Percentiles rank a stretch among this genome's conserved stretches.
phyloP scores from a whole-genome alignment of 2,888 invertebrate species.

The Zonitis immaculata region DNA sequence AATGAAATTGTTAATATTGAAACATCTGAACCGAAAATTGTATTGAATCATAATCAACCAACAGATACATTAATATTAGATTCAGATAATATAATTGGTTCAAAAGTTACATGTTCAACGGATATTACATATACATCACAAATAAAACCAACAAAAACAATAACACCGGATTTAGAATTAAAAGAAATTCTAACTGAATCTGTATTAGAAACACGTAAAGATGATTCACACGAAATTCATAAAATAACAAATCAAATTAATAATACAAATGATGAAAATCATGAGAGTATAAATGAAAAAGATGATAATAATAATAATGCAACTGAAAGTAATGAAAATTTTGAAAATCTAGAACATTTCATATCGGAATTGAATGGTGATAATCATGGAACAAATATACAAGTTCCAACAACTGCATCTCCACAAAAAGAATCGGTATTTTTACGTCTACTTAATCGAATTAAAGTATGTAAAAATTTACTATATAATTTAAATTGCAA shows the following conservation, averaged over 20 bases:
- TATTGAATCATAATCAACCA: slow-evolving; percentile 6
- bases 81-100: slow-evolving; percentile 4
- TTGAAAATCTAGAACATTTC: slow-evolving; percentile 52
- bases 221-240: background rate
- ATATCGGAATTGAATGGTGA: slow-evolving; percentile 56
- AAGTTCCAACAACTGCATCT: slow-evolving; percentile 38
- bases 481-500: no score
- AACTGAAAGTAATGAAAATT: slow-evolving; percentile 34
- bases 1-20: slow-evolving; percentile 25
- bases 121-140: slow-evolving; percentile 30
- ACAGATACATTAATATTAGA: slow-evolving; percentile 22
- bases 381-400: slow-evolving; percentile 42
- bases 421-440: slow-evolving; percentile 87
- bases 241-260: background rate
- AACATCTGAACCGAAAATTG: slow-evolving; percentile 15
- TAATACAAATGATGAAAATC: background rate
- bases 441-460: slow-evolving; percentile 88
- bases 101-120: slow-evolving; percentile 27
- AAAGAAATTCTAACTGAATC: slow-evolving; percentile 5
- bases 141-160: slow-evolving; percentile 47
- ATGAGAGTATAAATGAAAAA: background rate
- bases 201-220: background rate
- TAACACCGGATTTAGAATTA: slow-evolving; percentile 21
- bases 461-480: slow-evolving; percentile 79
- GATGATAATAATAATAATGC: slow-evolving; percentile 7